Base-by-base conservation (phyloP, 2,888 invertebrate genomes). In the Epistrophella euchroma region DNA sequence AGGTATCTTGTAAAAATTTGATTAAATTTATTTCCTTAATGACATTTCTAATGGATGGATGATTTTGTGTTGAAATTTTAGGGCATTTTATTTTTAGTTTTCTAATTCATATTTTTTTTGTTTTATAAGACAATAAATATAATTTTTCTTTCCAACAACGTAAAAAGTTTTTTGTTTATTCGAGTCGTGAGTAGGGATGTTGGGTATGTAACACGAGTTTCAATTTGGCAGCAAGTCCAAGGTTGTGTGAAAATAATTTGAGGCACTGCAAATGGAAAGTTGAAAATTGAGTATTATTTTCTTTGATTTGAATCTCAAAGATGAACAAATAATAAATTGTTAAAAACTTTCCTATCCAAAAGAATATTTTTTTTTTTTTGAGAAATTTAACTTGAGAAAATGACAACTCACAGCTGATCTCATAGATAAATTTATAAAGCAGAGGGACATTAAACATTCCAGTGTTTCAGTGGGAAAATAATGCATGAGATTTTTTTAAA, bases 381-480 rank as follows among this genome's bases (percentile, higher is more conserved):
- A 6, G 4, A 13, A 47, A 22, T 10, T 68, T 50, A 0, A 19
- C 0, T 68, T 68, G n/a, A n/a, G n/a, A n/a, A n/a, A n/a, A n/a
- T n/a, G 68, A n/a, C 68, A 68, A 28, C 22, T 68, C 4, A 22
- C 68, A 68, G 68, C 68, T 68, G 68, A 68, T 68, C 22, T 52
- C 35, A 68, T 35, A 19, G 17, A 32, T 28, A 64, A 32, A 47
- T 45, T 66, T 32, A 32, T 28, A 66, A 50, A 43, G 5, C 4
- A 15, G 0, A 64, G 17, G 35, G 50, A 66, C 47, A 4, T 2
- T 0, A 50, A 35, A 1, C 4, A 35, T 66, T 66, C 50, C 66
- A 66, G 3, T 60, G 37, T 25, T 15, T 43, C 25, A 22, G 13
- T 58, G 15, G 6, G 19, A 13, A 15, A 22, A 50, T 9, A 7